Base-by-base conservation (phyloP, 2,113 vertebrate genomes). In the Delphinus delphis region DNA sequence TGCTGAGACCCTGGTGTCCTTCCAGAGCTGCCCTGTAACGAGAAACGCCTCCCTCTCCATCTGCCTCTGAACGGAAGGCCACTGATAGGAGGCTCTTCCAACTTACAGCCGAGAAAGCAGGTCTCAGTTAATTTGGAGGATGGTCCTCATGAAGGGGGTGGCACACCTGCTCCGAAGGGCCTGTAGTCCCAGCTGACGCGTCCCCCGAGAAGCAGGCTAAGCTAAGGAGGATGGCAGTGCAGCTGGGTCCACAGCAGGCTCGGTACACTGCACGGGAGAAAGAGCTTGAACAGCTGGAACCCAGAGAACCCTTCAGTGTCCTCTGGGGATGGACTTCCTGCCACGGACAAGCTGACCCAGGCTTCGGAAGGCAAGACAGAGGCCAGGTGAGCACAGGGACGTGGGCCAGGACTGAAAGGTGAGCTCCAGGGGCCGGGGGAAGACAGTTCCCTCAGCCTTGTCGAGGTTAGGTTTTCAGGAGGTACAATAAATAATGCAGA, bases 221-320 rank as follows among this genome's bases (percentile, higher is more conserved):
- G 17, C 38, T 9, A 8, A 23, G 18, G 18, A 36, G 9, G 67
- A n/a, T 0, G 10, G 31, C 13, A 28, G 63, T 71, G 0, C n/a
- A 4, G 36, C n/a, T 6, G 31, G 53, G 41, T 18, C 20, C 20
- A 67, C 23, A 6, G 80, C 44, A 1, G 12, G 74, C 9, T 8
- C 8, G 63, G 67, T 33, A 36, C 53, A 53, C 44, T 67, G 8
- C 60, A 28, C 1, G 17, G 33, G 21, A 58, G 28, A 88, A 47
- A 71, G 36, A 65, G 44, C 5, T 12, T 26, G 6, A 55, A 36
- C 14, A 80, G 60, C 25, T 14, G 36, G 44, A n/a, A 44, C 33
- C 41, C 58, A 58, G 77, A 60, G 79, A 60, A 50, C 25, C 26
- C 41, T 13, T 50, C 4, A 11, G 3, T 31, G 9, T 60, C 76